These are phyloP conservation scores for Chrysaora quinquecirrha DNA, from an alignment of 30 jellyfish, hydroid and myxozoan species.

Conservation along the genomic window DNA sequence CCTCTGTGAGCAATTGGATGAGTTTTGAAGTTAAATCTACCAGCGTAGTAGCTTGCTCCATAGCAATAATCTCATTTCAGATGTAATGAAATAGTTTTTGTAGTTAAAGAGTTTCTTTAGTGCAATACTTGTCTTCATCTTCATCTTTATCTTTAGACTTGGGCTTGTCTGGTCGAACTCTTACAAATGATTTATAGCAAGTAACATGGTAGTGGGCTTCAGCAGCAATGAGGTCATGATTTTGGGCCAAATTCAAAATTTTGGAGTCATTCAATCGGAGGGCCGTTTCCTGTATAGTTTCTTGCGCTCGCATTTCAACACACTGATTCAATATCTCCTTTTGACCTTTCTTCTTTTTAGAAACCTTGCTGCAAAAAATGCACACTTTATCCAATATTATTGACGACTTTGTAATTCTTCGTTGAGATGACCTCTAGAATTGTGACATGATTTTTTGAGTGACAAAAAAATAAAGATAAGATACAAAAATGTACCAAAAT, in stretches of 20 bases:
- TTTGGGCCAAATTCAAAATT: not conserved
- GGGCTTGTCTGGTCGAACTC: not conserved
- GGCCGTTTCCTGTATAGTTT: not conserved
- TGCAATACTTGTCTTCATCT: constrained; percentile 4
- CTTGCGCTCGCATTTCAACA: not conserved
- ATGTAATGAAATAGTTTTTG: constrained; percentile 27
- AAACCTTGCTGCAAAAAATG: constrained; percentile 16
- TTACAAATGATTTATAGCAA: not conserved
- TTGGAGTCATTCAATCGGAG: not conserved
- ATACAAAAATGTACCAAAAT: too few species aligned
- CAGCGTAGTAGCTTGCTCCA: constrained; percentile 4
- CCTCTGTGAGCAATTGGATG: not conserved
- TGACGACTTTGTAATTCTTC: constrained; percentile 8
- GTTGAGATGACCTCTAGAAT: constrained; percentile 4
- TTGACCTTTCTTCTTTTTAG: not conserved
- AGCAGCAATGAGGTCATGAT: constrained; percentile 1
- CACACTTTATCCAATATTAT: not conserved
- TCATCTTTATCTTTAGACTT: not conserved
- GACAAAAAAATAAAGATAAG: too few species aligned
- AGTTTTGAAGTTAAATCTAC: constrained; percentile 1
- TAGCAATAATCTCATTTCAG: constrained; percentile 17
- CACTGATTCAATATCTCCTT: not conserved
- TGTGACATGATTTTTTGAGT: too few species aligned
- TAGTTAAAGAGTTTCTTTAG: not conserved
- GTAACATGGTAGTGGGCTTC: not conserved